phyloP scores from a whole-genome alignment of 2,888 invertebrate genomes.

The Drosophila siamana region DNA sequence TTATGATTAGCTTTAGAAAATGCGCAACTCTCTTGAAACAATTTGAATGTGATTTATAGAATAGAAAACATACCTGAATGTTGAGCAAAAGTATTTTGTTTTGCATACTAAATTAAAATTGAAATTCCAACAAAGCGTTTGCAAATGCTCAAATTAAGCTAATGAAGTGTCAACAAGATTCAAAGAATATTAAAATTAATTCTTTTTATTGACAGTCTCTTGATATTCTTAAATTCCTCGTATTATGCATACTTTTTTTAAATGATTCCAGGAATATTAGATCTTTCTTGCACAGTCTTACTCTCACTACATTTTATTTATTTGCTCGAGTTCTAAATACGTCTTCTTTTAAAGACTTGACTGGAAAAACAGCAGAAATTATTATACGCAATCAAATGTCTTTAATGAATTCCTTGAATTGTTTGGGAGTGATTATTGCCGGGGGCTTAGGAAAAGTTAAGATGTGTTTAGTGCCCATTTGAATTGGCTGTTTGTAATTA shows the following conservation, averaged over 20 bases:
- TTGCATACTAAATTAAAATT: too few species aligned
- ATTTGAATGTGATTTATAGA: too few species aligned
- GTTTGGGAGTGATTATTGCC: neutral
- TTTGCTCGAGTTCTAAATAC: neutral
- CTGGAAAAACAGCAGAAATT: neutral
- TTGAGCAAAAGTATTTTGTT: too few species aligned
- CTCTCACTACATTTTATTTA: neutral
- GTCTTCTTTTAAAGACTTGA: neutral
- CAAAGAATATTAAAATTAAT: neutral
- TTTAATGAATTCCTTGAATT: conserved; percentile 1
- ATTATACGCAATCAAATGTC: neutral
- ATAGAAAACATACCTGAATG: too few species aligned
- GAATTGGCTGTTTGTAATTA: conserved; percentile 38
- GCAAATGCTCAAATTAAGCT: neutral
- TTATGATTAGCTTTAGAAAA: too few species aligned
- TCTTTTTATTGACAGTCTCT: neutral
- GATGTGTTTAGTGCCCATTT: conserved; percentile 35
- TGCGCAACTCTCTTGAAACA: too few species aligned
- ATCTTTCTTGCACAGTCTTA: neutral
- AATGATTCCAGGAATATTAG: neutral
- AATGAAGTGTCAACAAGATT: neutral
- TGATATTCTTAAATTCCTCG: neutral
- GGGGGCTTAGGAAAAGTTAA: conserved; percentile 13
- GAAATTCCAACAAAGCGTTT: too few species aligned
- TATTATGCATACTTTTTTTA: neutral